These are phyloP conservation scores for Salvator merianae DNA, from an alignment of 2,113 vertebrate genomes.

Conservation along the genomic window DNA sequence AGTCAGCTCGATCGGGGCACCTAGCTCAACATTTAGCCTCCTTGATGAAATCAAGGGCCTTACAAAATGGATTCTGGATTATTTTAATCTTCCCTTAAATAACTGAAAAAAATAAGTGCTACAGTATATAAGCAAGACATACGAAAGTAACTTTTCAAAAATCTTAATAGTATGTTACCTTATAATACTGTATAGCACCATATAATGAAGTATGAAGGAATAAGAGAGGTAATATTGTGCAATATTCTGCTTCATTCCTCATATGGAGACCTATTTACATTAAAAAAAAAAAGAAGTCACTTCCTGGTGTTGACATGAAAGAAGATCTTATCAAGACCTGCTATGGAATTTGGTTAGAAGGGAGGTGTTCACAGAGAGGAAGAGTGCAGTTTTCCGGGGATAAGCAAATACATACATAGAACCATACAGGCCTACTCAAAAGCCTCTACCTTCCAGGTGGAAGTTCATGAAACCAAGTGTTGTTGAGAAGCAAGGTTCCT, in stretches of 20 bases:
- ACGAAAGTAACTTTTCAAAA: neutral
- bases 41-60: too few relatives aligned
- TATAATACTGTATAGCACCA: too few relatives aligned
- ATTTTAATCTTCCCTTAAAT: too few relatives aligned
- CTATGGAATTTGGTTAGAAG: constrained; percentile 35
- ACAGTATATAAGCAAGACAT: neutral
- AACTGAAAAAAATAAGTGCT: neutral
- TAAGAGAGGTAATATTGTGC: neutral
- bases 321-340: constrained; percentile 6
- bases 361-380: neutral
- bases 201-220: too few relatives aligned
- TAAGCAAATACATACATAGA: neutral
- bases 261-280: accelerated
- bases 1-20: too few relatives aligned
- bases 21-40: too few relatives aligned
- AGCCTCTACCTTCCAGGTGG: neutral
- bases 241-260: neutral
- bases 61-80: too few relatives aligned
- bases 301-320: neutral
- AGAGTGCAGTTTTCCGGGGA: neutral
- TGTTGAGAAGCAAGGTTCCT: constrained; percentile 16
- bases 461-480: constrained; percentile 1
- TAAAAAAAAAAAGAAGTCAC: neutral
- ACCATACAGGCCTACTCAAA: neutral
- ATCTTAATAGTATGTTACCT: neutral